Conservation (phyloP, 2,113 vertebrate genomes). For the Cynoglossus semilaevis region DNA sequence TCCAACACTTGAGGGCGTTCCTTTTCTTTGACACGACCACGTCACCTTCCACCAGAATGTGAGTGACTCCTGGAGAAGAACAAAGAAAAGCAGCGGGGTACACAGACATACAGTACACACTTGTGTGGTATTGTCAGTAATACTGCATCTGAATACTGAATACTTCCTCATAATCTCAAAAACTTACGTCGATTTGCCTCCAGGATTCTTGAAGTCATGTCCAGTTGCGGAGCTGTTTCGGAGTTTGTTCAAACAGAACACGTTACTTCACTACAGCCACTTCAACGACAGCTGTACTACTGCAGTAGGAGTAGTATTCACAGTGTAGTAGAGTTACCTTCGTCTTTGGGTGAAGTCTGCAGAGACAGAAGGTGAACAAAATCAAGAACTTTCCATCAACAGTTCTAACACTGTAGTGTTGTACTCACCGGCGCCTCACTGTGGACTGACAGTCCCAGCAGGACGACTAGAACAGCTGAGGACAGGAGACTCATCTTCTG, state of each 20-base stretch:
- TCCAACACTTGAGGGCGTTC: constrained; percentile 44
- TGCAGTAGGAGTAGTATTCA: no score
- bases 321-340: no score
- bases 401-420: no score
- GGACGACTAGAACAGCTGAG: constrained; percentile 3
- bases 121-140: no score
- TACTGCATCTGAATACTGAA: no score
- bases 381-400: no score
- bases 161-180: no score
- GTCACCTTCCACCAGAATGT: constrained; percentile 24
- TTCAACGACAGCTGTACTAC: no score
- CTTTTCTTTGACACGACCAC: constrained; percentile 29
- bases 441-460: constrained; percentile 21
- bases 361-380: constrained; percentile 11
- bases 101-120: no score
- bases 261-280: no score
- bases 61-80: constrained; percentile 6
- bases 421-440: neutral
- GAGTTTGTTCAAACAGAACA: neutral
- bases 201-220: constrained; percentile 34
- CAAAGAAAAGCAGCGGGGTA: neutral
- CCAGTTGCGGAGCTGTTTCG: neutral
- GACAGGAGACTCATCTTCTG: constrained; percentile 19
- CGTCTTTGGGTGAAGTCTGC: neutral
- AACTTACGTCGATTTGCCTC: constrained; percentile 37